Conservation (phyloP, 2,888 invertebrate genomes). For the Meloe dianella region DNA sequence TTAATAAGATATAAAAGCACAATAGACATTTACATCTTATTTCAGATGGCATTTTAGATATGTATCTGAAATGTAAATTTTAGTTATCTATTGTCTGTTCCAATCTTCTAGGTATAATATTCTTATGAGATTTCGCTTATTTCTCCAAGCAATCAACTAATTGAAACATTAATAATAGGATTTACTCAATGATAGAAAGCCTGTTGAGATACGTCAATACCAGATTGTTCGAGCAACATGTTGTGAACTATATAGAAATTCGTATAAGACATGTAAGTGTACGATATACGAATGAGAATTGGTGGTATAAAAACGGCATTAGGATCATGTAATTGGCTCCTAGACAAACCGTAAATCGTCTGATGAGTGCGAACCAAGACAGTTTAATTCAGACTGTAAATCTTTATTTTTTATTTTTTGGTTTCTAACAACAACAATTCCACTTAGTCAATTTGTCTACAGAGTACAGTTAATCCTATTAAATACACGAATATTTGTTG, state of each 20-base stretch:
- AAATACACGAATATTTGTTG: not conserved
- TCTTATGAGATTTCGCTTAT: too few relatives aligned
- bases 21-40: conserved; percentile 13
- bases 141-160: not conserved
- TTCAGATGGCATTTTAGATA: conserved; percentile 17
- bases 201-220: conserved; percentile 31
- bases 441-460: not conserved
- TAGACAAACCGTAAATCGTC: conserved; percentile 31
- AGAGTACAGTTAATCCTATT: not conserved
- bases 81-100: conserved; percentile 14
- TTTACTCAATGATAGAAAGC: not conserved
- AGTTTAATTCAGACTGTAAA: not conserved
- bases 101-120: conserved; percentile 4
- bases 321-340: conserved; percentile 30
- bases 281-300: conserved; percentile 9
- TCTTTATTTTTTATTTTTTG: not conserved
- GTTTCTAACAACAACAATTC: not conserved
- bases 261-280: conserved; percentile 9
- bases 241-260: conserved; percentile 17
- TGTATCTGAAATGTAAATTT: conserved; percentile 22
- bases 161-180: not conserved
- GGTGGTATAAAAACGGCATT: conserved; percentile 28
- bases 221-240: conserved; percentile 23
- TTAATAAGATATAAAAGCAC: conserved; percentile 13
- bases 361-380: not conserved